Conservation (phyloP, 2,888 invertebrate species). For the Xylota sylvarum region DNA sequence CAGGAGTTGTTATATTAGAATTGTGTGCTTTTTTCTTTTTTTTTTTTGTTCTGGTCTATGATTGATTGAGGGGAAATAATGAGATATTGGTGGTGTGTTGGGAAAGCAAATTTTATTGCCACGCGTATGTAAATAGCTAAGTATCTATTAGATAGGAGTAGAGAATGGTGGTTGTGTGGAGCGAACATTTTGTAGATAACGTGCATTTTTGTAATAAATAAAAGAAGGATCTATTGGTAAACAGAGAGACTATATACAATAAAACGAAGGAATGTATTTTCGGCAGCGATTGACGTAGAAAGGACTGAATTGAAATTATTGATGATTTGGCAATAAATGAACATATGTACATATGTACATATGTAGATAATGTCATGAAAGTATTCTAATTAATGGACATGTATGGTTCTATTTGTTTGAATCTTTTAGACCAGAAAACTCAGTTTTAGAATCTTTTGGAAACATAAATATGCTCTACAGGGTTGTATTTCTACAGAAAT, state of each 20-base stretch:
- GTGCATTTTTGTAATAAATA: constrained; percentile 1
- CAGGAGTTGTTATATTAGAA: constrained; percentile 12
- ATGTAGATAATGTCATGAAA: too few relatives aligned
- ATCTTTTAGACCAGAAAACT: too few relatives aligned
- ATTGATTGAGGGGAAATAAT: constrained; percentile 51
- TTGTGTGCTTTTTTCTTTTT: constrained; percentile 1
- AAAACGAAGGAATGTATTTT: not conserved
- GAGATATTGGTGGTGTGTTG: not conserved
- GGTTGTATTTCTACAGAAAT: too few relatives aligned
- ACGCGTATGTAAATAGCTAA: constrained; percentile 34
- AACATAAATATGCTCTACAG: too few relatives aligned
- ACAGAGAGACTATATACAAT: not conserved
- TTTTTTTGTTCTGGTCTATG: not conserved
- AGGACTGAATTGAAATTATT: not conserved
- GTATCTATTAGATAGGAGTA: not conserved
- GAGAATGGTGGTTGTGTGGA: not conserved
- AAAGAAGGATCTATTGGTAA: not conserved
- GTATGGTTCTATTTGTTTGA: too few relatives aligned
- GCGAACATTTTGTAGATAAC: constrained; percentile 15
- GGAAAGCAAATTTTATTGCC: constrained; percentile 14
- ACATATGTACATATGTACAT: too few relatives aligned
- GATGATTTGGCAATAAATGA: not conserved
- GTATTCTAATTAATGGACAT: too few relatives aligned
- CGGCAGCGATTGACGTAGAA: constrained; percentile 5
- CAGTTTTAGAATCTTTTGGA: too few relatives aligned